A percentile compares a stretch with the other conserved stretches of the same genome.
Conservation (phyloP, 64 coral and sea anemone genomes). For the Anthopleura sola region DNA sequence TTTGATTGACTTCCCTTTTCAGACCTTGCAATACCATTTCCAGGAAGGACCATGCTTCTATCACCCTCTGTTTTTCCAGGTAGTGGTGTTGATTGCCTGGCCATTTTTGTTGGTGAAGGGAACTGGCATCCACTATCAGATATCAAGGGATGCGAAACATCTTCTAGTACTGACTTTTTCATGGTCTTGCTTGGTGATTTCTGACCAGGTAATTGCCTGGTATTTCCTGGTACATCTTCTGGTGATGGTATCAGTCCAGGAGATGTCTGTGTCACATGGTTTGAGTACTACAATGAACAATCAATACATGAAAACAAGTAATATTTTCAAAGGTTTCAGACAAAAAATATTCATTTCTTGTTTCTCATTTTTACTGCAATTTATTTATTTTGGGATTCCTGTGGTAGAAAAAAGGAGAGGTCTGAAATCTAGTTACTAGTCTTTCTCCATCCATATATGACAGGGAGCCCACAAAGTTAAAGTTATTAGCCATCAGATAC, state of each 20-base stretch:
- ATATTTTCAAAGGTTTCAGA: too few relatives aligned
- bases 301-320: too few relatives aligned
- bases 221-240: slow-evolving; percentile 8
- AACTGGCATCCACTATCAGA: not conserved
- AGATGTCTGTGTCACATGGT: not conserved
- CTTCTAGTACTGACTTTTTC: not conserved
- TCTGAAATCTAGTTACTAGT: not conserved
- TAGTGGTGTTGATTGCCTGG: slow-evolving; percentile 1
- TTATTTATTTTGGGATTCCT: not conserved
- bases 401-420: not conserved
- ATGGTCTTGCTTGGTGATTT: not conserved
- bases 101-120: not conserved
- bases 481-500: not conserved
- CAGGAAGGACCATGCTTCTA: not conserved
- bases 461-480: not conserved
- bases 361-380: not conserved
- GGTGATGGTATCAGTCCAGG: not conserved
- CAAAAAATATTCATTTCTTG: too few relatives aligned
- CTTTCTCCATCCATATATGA: not conserved
- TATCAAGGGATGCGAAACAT: not conserved
- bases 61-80: not conserved
- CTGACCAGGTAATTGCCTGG: not conserved
- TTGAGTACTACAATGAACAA: not conserved
- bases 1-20: not conserved
- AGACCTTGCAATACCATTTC: not conserved